Conservation (phyloP, 92 coral and sea anemone species). For the Phenganax subtilis region DNA sequence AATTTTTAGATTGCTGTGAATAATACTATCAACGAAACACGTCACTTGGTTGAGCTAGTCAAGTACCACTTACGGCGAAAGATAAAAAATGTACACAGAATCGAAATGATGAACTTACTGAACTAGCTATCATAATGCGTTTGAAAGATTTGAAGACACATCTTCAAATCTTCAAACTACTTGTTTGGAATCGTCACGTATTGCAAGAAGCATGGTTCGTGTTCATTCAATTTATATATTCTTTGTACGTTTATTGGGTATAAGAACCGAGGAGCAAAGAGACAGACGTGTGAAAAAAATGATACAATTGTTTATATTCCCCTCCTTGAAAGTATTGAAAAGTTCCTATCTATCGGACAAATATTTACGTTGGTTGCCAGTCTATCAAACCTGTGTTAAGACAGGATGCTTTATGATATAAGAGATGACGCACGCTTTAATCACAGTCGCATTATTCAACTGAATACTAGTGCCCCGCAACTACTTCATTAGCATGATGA, state of each 20-base stretch:
- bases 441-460: slow-evolving; percentile 42
- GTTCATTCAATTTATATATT: slow-evolving; percentile 2
- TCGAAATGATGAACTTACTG: background rate
- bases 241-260: background rate
- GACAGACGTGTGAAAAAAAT: slow-evolving; percentile 4
- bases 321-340: slow-evolving; percentile 11
- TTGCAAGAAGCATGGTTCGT: background rate
- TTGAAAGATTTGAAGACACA: slow-evolving; percentile 33
- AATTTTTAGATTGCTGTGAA: slow-evolving; percentile 11
- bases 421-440: slow-evolving; percentile 45
- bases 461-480: slow-evolving; percentile 24
- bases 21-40: background rate
- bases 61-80: background rate
- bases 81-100: background rate
- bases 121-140: slow-evolving; percentile 5
- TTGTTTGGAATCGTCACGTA: background rate
- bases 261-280: slow-evolving; percentile 4
- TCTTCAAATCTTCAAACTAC: slow-evolving; percentile 28
- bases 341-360: slow-evolving; percentile 25
- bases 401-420: slow-evolving; percentile 47
- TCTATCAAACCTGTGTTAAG: slow-evolving; percentile 12
- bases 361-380: slow-evolving; percentile 20
- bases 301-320: slow-evolving; percentile 31
- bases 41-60: background rate
- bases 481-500: slow-evolving; percentile 55